phyloP scores from a whole-genome alignment of 2,113 vertebrate genomes.

The Herpailurus yagouaroundi region DNA sequence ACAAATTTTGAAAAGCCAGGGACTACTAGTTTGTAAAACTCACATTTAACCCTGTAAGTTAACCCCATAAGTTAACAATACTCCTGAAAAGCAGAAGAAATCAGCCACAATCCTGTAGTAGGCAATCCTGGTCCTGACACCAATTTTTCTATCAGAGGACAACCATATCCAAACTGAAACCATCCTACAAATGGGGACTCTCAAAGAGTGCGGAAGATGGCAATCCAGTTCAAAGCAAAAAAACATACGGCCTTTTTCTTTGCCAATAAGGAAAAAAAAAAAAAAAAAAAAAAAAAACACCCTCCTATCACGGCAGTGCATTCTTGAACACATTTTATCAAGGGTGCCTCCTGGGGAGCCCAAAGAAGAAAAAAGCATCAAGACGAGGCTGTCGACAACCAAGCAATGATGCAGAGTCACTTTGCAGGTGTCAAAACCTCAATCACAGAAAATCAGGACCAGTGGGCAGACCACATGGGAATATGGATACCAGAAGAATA shows the following conservation, averaged over 20 bases:
- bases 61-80: not conserved
- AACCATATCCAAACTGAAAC: not conserved
- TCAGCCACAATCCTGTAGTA: not conserved
- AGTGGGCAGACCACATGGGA: conserved; percentile 1
- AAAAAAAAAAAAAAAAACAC: not conserved
- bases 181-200: not conserved
- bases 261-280: not conserved
- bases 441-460: conserved; percentile 59
- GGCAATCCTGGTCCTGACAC: not conserved
- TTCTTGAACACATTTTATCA: conserved; percentile 18
- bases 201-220: not conserved
- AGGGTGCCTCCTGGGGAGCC: conserved; percentile 1
- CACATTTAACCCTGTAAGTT: not conserved
- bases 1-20: conserved; percentile 43
- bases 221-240: conserved; percentile 5
- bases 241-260: not conserved
- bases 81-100: not conserved
- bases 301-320: rapidly evolving
- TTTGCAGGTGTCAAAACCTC: conserved; percentile 72
- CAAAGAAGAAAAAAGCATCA: conserved; percentile 52
- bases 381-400: conserved; percentile 21
- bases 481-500: conserved; percentile 61
- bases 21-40: not conserved
- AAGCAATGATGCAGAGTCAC: not conserved
- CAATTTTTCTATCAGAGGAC: conserved; percentile 1